These are phyloP conservation scores for Monarcha castaneiventris DNA, from an alignment of 2,113 vertebrate genomes.

Conservation along the genomic window DNA sequence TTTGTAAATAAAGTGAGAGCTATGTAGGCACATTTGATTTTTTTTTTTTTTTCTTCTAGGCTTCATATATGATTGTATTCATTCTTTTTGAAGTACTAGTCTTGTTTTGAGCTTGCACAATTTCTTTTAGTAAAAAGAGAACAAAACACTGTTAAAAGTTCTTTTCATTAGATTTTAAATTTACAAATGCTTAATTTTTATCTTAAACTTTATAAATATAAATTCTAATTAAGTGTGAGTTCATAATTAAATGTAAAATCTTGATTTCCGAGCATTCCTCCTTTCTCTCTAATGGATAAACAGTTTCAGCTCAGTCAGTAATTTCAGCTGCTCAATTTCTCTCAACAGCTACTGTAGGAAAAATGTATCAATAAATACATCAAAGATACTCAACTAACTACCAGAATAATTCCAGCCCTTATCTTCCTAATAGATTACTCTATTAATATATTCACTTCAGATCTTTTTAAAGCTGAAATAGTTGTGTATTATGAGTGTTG, in stretches of 20 bases:
- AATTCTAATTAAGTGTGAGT: neutral
- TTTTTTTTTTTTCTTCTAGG: neutral
- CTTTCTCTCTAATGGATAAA: neutral
- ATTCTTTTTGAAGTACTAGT: neutral
- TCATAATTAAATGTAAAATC: neutral
- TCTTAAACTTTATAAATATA: neutral
- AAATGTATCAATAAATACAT: neutral
- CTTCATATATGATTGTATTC: neutral
- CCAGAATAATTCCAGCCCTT: neutral
- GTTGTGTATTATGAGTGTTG: neutral
- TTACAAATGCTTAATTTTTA: neutral
- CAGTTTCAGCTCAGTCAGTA: neutral
- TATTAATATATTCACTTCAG: constrained; percentile 4
- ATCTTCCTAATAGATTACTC: neutral
- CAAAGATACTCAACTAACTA: neutral
- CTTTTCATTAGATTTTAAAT: neutral
- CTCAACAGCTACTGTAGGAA: neutral
- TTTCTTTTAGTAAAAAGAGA: neutral
- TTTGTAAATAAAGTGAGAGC: neutral
- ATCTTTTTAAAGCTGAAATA: neutral
- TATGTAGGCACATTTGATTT: neutral
- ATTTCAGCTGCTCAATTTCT: neutral
- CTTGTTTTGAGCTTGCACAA: neutral
- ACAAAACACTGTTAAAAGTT: neutral
- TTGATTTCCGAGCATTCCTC: neutral